Evolutionary conservation across 2,113 vertebrate genomes (phyloP).

Genomic region (Planiliza haematocheilus): DNA sequence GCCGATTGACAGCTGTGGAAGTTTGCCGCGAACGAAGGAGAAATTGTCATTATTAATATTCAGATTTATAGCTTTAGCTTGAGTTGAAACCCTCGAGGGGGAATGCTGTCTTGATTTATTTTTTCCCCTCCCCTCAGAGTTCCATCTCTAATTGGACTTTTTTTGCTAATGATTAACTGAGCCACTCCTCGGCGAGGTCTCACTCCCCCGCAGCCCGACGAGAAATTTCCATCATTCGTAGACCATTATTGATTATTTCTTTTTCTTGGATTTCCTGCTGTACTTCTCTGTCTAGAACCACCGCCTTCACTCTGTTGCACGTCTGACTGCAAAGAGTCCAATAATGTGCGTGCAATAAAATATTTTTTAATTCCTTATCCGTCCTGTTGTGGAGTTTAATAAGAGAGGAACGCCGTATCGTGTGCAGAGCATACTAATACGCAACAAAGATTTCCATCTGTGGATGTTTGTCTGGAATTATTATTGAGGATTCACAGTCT

Average conservation of each 20-base stretch:
- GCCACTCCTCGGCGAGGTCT: constrained; percentile 53
- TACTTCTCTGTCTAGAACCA: constrained; percentile 7
- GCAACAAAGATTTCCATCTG: constrained; percentile 32
- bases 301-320: background rate
- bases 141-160: constrained; percentile 78
- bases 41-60: constrained; percentile 79
- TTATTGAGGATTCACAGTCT: constrained; percentile 12
- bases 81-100: constrained; percentile 61
- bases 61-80: constrained; percentile 72
- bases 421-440: constrained; percentile 26
- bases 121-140: constrained; percentile 58
- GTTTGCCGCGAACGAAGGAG: constrained; percentile 58
- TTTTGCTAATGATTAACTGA: constrained; percentile 73
- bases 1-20: constrained; percentile 66
- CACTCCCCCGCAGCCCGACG: constrained; percentile 30
- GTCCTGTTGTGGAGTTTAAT: constrained; percentile 19
- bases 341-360: constrained; percentile 31
- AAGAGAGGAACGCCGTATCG: background rate
- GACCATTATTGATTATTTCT: constrained; percentile 68
- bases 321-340: background rate
- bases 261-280: constrained; percentile 25
- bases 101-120: constrained; percentile 68
- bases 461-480: constrained; percentile 37
- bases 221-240: constrained; percentile 60
- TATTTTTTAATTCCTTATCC: background rate